A percentile compares a stretch with the other conserved stretches of the same genome.
These are phyloP conservation scores for Tragelaphus imberbis DNA, from an alignment of 2,113 vertebrate species.

Conservation along the genomic window DNA sequence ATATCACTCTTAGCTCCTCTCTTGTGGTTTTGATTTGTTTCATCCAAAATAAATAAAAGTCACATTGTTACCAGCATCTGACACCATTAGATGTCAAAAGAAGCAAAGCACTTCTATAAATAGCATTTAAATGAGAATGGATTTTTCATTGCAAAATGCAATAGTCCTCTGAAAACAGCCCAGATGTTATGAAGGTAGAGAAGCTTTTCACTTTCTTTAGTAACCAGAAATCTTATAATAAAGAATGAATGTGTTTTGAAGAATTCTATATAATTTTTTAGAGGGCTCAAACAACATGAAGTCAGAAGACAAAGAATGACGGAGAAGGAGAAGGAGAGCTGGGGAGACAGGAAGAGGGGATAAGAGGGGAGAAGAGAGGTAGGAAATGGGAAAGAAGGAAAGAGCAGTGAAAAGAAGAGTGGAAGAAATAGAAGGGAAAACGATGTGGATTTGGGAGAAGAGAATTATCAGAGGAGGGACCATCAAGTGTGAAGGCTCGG, in stretches of 20 bases:
- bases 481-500: neutral
- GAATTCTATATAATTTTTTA: neutral
- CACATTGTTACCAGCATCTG: neutral
- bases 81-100: neutral
- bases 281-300: neutral
- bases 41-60: slow-evolving; percentile 13
- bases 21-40: neutral
- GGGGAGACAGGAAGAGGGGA: neutral
- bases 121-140: neutral
- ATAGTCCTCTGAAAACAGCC: neutral
- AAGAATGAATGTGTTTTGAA: neutral
- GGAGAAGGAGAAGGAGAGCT: neutral
- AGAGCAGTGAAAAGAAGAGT: no score
- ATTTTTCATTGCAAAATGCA: slow-evolving; percentile 1
- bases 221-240: neutral
- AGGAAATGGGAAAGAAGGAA: neutral
- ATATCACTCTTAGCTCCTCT: neutral
- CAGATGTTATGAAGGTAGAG: neutral
- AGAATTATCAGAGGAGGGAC: neutral
- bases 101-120: neutral
- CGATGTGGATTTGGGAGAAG: neutral
- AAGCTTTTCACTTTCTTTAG: neutral
- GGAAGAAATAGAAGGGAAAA: neutral
- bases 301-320: neutral
- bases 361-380: neutral